phyloP scores from a whole-genome alignment of 2,888 invertebrate genomes.

The Erannis defoliaria region DNA sequence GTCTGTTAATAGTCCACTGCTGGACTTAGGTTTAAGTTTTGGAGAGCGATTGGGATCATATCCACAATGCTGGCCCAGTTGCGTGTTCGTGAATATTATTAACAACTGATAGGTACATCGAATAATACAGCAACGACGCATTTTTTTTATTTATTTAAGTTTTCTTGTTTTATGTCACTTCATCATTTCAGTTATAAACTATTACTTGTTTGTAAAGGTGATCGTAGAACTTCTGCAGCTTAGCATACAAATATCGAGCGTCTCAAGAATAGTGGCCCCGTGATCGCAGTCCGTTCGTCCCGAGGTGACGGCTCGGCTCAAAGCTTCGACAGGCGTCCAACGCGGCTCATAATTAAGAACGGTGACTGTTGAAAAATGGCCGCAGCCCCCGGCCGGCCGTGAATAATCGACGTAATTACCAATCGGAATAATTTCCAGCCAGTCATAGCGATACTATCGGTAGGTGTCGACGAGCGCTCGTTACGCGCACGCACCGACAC shows the following conservation, averaged over 20 bases:
- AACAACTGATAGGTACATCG: too few relatives aligned
- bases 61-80: too few relatives aligned
- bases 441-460: conserved; percentile 87
- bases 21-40: too few relatives aligned
- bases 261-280: conserved; percentile 44
- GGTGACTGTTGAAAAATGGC: conserved; percentile 87
- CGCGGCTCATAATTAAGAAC: conserved; percentile 86
- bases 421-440: conserved; percentile 87
- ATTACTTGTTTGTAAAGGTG: too few relatives aligned
- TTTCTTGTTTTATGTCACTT: not conserved
- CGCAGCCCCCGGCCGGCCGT: conserved; percentile 86
- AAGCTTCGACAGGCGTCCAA: conserved; percentile 86
- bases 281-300: conserved; percentile 55
- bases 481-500: conserved; percentile 80
- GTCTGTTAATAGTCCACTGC: too few relatives aligned
- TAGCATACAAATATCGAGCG: conserved; percentile 44
- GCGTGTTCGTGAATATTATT: too few relatives aligned
- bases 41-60: too few relatives aligned
- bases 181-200: not conserved
- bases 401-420: conserved; percentile 87
- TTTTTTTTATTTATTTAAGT: too few relatives aligned
- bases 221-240: too few relatives aligned
- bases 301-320: conserved; percentile 85
- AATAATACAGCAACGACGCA: too few relatives aligned
- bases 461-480: conserved; percentile 85